phyloP scores from a whole-genome alignment of 2,888 invertebrate genomes.

The Smittia sp. region DNA sequence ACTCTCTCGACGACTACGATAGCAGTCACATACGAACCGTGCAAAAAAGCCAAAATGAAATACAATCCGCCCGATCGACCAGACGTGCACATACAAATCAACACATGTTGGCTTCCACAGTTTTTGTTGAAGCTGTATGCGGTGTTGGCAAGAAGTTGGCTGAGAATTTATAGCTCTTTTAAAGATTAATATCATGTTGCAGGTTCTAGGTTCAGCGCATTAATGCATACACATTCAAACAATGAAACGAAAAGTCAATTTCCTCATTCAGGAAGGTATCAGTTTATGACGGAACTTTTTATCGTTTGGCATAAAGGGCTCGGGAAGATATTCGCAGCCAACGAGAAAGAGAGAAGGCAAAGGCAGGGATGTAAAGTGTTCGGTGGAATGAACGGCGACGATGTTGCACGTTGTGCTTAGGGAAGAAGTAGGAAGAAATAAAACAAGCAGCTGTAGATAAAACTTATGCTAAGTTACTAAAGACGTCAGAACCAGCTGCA shows the following conservation, averaged over 20 bases:
- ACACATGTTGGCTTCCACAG: slow-evolving; percentile 15
- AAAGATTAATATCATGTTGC: slow-evolving; percentile 12
- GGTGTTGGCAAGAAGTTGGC: not conserved
- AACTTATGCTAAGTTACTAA: too few species aligned
- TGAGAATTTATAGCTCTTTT: not conserved
- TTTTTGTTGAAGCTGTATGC: not conserved
- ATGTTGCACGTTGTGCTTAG: too few species aligned
- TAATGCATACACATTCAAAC: not conserved
- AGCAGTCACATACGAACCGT: slow-evolving; percentile 14
- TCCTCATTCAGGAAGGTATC: not conserved
- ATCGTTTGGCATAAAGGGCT: slow-evolving; percentile 5
- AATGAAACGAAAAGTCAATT: not conserved
- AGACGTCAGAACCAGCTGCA: too few species aligned
- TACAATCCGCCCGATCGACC: not conserved
- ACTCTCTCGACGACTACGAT: not conserved
- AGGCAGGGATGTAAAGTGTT: too few species aligned
- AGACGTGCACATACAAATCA: slow-evolving; percentile 6
- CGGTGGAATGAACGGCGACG: too few species aligned
- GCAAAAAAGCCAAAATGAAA: slow-evolving; percentile 15
- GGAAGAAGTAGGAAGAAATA: too few species aligned
- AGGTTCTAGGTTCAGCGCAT: not conserved
- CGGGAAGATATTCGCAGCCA: not conserved
- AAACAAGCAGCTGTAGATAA: too few species aligned
- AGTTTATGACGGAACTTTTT: slow-evolving; percentile 8
- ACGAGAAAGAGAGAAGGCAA: not conserved